phyloP scores from a whole-genome alignment of 2,888 invertebrate species.

The Macaria notata region DNA sequence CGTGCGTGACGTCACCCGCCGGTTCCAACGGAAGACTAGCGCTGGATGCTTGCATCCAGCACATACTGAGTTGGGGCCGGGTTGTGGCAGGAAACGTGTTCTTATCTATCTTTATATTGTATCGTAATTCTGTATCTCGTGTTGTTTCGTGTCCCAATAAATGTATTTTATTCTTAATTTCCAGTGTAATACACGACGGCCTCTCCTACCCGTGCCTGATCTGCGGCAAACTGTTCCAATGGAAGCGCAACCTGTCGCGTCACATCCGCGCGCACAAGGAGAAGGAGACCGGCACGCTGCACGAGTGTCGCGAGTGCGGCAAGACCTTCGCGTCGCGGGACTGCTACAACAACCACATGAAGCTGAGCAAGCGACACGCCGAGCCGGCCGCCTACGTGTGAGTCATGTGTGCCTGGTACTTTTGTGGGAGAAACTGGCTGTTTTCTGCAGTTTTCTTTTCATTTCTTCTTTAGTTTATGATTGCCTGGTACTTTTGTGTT shows the following conservation, averaged over 20 bases:
- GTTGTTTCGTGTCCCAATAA: neutral
- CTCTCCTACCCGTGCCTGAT: slow-evolving; percentile 66
- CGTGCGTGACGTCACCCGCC: too few species aligned
- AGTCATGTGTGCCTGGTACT: slow-evolving; percentile 36
- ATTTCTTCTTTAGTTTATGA: too few species aligned
- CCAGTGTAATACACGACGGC: slow-evolving; percentile 70
- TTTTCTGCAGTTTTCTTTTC: too few species aligned
- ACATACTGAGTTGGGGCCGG: too few species aligned
- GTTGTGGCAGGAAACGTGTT: too few species aligned
- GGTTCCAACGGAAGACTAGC: too few species aligned
- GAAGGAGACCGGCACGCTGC: slow-evolving; percentile 54
- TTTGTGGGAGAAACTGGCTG: neutral
- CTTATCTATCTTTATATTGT: too few species aligned
- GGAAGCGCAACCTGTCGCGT: slow-evolving; percentile 70
- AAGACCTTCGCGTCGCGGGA: slow-evolving; percentile 67
- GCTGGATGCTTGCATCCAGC: too few species aligned
- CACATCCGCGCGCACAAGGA: slow-evolving; percentile 69
- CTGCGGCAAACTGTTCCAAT: slow-evolving; percentile 72
- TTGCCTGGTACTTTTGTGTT: too few species aligned
- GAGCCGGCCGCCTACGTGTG: slow-evolving; percentile 58
- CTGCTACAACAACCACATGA: slow-evolving; percentile 71
- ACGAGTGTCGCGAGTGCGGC: slow-evolving; percentile 62
- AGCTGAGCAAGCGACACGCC: slow-evolving; percentile 68
- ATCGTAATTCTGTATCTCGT: too few species aligned
- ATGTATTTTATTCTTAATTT: neutral